phyloP scores from a whole-genome alignment of 2,113 vertebrate species.

The Lepidothrix coronata region DNA sequence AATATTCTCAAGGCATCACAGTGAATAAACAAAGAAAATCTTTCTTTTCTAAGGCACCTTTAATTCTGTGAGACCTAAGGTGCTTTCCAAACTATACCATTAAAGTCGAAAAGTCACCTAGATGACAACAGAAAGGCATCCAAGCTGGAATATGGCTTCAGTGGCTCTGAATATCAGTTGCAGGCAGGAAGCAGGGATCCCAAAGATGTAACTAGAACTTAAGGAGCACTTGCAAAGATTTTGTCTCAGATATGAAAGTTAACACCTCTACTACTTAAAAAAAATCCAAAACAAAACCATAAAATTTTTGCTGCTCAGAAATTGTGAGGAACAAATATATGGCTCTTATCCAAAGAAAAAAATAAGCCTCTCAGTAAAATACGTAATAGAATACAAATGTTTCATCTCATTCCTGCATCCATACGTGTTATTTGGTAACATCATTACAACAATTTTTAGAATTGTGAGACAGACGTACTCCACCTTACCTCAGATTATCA shows the following conservation, averaged over 20 bases:
- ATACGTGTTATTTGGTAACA: background rate
- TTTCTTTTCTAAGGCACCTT: background rate
- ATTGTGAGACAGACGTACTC: background rate
- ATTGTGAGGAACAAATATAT: background rate
- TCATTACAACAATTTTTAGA: background rate
- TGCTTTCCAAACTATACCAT: background rate
- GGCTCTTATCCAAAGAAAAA: background rate
- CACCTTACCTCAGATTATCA: background rate
- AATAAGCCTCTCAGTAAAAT: background rate
- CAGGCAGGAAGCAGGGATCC: background rate
- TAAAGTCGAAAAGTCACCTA: background rate
- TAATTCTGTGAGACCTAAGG: background rate
- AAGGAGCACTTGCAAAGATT: background rate
- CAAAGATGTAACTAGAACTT: background rate
- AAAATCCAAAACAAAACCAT: accelerated
- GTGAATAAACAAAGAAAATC: background rate
- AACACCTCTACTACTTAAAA: background rate
- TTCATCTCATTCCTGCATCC: background rate
- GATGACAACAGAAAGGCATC: background rate
- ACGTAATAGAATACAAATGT: background rate
- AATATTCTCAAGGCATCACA: background rate
- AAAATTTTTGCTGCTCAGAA: background rate
- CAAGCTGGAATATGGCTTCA: background rate
- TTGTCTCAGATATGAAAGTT: background rate
- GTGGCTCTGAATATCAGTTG: background rate